Conservation (phyloP, 2,113 vertebrate genomes). For the Paratilapia polleni region DNA sequence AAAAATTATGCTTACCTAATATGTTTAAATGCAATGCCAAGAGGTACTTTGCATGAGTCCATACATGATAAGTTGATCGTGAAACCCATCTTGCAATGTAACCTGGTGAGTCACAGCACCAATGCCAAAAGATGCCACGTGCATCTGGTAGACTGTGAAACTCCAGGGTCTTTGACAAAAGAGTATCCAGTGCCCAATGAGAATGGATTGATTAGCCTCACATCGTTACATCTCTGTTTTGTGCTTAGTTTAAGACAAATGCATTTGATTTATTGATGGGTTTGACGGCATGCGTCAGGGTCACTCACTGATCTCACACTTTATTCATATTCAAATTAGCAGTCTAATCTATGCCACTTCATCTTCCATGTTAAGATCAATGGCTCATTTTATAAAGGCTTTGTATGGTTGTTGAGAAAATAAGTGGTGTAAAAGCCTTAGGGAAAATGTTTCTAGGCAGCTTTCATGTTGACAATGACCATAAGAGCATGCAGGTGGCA, state of each 20-base stretch:
- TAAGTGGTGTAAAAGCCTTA: not conserved
- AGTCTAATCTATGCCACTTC: constrained; percentile 21
- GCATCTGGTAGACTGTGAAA: no score
- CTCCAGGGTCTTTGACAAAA: not conserved
- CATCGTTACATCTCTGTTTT: not conserved
- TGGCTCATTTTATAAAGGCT: constrained; percentile 31
- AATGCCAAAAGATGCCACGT: not conserved
- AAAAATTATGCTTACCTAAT: not conserved
- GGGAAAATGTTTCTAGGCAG: constrained; percentile 27
- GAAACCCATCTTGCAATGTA: not conserved
- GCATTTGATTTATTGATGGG: not conserved
- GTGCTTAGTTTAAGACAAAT: not conserved
- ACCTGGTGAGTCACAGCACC: not conserved
- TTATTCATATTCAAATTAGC: constrained; percentile 62
- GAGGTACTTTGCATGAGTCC: not conserved
- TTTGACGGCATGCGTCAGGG: constrained; percentile 15
- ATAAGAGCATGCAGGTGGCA: constrained; percentile 23
- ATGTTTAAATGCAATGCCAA: not conserved
- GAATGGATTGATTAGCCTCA: not conserved
- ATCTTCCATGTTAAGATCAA: constrained; percentile 36
- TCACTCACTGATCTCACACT: constrained; percentile 34
- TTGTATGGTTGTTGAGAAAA: constrained; percentile 18
- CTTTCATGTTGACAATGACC: constrained; percentile 22
- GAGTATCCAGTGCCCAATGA: not conserved
- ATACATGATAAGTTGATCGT: not conserved